Evolutionary conservation across 2,888 invertebrate genomes (phyloP), one percentile per base, ranked within the genome.

Genomic region (Pycnomerus fuliginosus): DNA sequence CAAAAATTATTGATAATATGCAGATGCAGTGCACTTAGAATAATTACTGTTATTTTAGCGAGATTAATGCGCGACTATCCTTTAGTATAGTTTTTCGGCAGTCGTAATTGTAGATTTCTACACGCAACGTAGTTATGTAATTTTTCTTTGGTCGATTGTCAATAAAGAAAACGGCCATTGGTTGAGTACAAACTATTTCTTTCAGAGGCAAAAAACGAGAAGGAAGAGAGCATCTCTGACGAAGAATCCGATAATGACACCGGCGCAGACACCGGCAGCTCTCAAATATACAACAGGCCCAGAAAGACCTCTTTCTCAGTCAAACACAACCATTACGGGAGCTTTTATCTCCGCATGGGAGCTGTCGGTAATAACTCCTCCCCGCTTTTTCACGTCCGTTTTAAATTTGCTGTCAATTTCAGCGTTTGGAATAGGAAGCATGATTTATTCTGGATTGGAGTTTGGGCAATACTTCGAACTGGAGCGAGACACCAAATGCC

Each of bases 401-500:
- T n/a, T n/a, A n/a, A n/a, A n/a, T n/a, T n/a, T n/a, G n/a, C n/a
- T n/a, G 53, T 47, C 35, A 38, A 52, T 74, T 74, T 7, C 75
- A 92, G 96, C 93, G 3, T 97, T 97, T 69, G 96, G 97, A 8
- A 44, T 44, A 10, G 96, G 96, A 16, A 93, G 93, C 59, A 95
- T 97, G 95, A 96, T 97, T 53, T 95, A 96, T 73, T 94, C 93
- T 1, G 96, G 96, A 0, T 75, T 97, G 55, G 93, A 94, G 74
- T 94, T 97, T 65, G 95, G 95, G 1, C 92, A 94, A 71, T 94
- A 93, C 69, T 95, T 97, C 73, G 96, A 97, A 72, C 73, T 91
- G 56, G 90, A 93, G 69, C 80, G 86, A 44, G 87, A 93, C 70
- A 89, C 90, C 12, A 90, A 90, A 67, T 96, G 96, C 67, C 90